Evolutionary conservation across 2,797 vertebrate species (phyloP).

Genomic region (Acestrorhynchus altus): DNA sequence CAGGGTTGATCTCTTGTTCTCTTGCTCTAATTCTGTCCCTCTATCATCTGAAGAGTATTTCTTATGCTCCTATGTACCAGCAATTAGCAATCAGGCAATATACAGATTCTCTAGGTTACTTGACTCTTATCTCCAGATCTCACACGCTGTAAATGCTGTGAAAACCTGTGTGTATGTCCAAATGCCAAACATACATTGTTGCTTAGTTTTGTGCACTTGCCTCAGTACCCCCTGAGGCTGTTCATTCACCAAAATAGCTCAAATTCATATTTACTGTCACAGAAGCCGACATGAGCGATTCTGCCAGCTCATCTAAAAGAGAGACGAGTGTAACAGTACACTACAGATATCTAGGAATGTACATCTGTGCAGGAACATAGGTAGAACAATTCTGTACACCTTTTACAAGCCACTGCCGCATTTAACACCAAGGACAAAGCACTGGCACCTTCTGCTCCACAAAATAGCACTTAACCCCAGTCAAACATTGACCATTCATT

Average conservation of each 20-base stretch:
- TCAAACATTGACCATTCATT: conserved; percentile 37
- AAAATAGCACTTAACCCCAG: conserved; percentile 28
- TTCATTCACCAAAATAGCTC: not conserved
- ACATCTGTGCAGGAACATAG: conserved; percentile 1
- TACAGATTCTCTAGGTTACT: no score
- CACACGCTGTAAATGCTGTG: not conserved
- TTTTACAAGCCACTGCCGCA: conserved; percentile 9
- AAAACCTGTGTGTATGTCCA: not conserved
- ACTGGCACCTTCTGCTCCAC: not conserved
- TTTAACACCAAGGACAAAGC: not conserved
- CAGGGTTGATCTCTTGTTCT: no score
- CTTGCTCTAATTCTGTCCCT: no score
- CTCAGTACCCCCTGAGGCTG: conserved; percentile 14
- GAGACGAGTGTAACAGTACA: not conserved
- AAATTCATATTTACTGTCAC: conserved; percentile 20
- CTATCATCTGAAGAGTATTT: no score
- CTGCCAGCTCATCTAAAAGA: conserved; percentile 12
- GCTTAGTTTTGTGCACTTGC: not conserved
- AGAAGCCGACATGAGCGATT: not conserved
- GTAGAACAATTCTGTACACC: conserved; percentile 6
- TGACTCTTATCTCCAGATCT: not conserved
- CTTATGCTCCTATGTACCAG: no score
- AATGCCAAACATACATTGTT: not conserved
- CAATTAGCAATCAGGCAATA: no score
- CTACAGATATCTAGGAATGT: conserved; percentile 6